These are phyloP conservation scores for Bombus pascuorum DNA, from an alignment of 1,140 invertebrate species.

Conservation along the genomic window DNA sequence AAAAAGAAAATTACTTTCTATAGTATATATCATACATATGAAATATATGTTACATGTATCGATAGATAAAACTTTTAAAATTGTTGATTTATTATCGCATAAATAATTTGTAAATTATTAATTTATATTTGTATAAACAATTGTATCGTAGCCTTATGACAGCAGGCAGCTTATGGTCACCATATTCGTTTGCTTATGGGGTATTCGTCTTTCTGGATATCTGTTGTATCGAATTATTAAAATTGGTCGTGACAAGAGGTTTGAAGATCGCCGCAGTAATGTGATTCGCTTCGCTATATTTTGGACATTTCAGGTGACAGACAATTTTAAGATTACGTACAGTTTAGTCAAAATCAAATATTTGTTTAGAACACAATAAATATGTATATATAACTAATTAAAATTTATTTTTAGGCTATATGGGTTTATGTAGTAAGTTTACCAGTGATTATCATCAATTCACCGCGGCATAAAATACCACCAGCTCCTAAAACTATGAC, in stretches of 20 bases:
- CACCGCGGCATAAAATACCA: slow-evolving; percentile 90
- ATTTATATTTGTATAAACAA: neutral
- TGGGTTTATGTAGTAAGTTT: slow-evolving; percentile 97
- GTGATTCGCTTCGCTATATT: slow-evolving; percentile 93
- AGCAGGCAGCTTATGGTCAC: slow-evolving; percentile 94
- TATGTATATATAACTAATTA: neutral
- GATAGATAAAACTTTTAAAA: too few species aligned
- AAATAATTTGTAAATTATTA: neutral
- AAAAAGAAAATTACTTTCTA: too few species aligned
- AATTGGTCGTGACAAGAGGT: slow-evolving; percentile 94
- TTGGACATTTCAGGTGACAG: slow-evolving; percentile 92
- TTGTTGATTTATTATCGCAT: too few species aligned
- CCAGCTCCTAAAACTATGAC: slow-evolving; percentile 92
- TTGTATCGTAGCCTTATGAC: slow-evolving; percentile 87
- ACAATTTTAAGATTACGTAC: neutral
- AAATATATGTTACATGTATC: too few species aligned
- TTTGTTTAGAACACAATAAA: neutral
- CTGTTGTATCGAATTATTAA: slow-evolving; percentile 94
- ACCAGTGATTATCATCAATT: slow-evolving; percentile 95
- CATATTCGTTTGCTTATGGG: slow-evolving; percentile 93
- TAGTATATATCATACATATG: too few species aligned
- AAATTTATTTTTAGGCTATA: slow-evolving; percentile 86
- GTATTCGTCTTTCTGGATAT: slow-evolving; percentile 91
- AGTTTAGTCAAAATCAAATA: neutral
- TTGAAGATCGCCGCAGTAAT: slow-evolving; percentile 94